Evolutionary conservation across 2,888 invertebrate species (phyloP), one percentile per base, ranked within the genome.

Genomic region (Eupeodes luniger): DNA sequence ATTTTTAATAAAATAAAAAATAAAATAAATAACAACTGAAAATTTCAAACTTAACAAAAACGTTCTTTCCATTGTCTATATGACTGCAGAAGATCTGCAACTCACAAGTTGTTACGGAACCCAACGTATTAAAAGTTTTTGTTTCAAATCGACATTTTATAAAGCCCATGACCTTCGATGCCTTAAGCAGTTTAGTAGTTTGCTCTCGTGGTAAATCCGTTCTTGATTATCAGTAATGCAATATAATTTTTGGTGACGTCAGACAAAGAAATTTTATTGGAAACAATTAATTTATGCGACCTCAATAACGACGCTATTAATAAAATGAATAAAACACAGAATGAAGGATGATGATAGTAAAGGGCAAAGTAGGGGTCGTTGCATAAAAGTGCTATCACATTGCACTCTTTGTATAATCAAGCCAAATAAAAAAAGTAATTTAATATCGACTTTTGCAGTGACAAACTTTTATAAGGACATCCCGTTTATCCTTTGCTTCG

Each of bases 301-400:
- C 47, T 61, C 67, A 40, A 78, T 51, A 69, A 59, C 59, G 34
- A 51, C 10, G 59, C 51, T 78, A 69, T 59, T 78, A 78, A 78
- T 69, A 69, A 51, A 57, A 57, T 16, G 34, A 59, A 34, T 69
- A 69, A 61, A 49, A 59, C 49, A 19, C 47, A 16, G 11, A 66
- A 12, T 53, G 27, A 66, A 49, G 14, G 66, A 27, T 66, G 67
- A 36, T 14, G 10, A 36, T 40, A 44, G 3, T 55, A 40, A 40
- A 44, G 4, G 66, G 57, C 5, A 36, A 19, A 7, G 14, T 19
- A 34, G 34, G 34, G 14, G 19, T 76, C 36, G n/a, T 55, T 69
- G n/a, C 57, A 12, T n/a, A n/a, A 44, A 57, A 67, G 16, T 49
- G 36, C 36, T 49, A 40, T 78, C 67, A 47, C 9, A 14, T n/a